Evolutionary conservation across 2,797 vertebrate species (phyloP).

Genomic region (Danio tinwini): DNA sequence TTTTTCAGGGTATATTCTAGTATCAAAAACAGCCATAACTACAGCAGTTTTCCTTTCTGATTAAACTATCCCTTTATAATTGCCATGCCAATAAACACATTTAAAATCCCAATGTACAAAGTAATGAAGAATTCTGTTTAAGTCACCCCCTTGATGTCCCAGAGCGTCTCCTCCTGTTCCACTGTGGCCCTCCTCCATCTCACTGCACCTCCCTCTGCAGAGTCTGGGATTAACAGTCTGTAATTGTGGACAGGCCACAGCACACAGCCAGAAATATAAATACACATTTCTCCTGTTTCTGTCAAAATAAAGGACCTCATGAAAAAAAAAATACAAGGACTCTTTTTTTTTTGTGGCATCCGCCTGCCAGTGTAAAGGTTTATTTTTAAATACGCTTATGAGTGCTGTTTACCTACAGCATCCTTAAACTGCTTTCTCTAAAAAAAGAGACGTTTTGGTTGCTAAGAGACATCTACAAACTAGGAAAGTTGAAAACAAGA

Average conservation of each 20-base stretch:
- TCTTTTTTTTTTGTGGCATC: constrained; percentile 70
- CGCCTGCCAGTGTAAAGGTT: constrained; percentile 64
- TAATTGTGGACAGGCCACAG: constrained; percentile 84
- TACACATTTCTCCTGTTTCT: constrained; percentile 81
- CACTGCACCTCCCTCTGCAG: constrained; percentile 63
- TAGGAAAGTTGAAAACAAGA: no score
- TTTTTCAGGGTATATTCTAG: neutral
- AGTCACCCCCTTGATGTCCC: constrained; percentile 53
- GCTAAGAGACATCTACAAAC: constrained; percentile 36
- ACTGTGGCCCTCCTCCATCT: constrained; percentile 63
- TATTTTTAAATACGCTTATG: constrained; percentile 68
- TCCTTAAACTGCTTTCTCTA: constrained; percentile 56
- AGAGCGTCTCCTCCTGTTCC: constrained; percentile 20
- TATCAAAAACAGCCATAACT: no score
- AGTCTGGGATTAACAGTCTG: constrained; percentile 81
- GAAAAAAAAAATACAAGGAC: constrained; percentile 63
- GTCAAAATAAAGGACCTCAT: constrained; percentile 83
- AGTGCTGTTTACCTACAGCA: constrained; percentile 66
- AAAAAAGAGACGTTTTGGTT: constrained; percentile 53
- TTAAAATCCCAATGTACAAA: neutral
- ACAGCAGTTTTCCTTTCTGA: no score
- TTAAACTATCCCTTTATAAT: no score
- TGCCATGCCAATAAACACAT: neutral
- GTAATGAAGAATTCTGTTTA: neutral
- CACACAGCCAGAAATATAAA: constrained; percentile 84